Percentiles rank a stretch among this genome's conserved stretches.
Evolutionary conservation across 1,140 invertebrate genomes (phyloP).

Genomic region (Cryptotermes secundus): DNA sequence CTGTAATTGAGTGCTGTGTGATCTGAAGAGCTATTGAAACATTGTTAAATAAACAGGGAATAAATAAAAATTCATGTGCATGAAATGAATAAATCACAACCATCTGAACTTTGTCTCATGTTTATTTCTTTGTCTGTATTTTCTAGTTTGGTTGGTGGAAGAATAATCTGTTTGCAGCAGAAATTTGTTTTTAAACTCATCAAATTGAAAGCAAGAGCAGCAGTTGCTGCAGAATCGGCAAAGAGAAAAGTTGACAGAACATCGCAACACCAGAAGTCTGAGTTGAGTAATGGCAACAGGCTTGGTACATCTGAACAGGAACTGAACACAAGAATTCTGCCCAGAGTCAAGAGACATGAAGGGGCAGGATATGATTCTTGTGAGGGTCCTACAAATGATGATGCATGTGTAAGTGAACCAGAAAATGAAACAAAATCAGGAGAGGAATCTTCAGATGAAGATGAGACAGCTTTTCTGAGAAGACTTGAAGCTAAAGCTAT

Average conservation of each 20-base stretch:
- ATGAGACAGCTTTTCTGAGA: no score
- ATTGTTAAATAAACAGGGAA: no score
- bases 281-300: background rate
- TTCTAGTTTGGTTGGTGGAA: background rate
- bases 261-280: background rate
- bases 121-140: background rate
- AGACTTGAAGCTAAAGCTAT: no score
- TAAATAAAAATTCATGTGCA: no score
- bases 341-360: no score
- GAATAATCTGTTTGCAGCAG: background rate
- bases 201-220: background rate
- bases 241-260: background rate
- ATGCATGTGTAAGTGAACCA: background rate
- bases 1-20: no score
- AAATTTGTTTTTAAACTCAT: background rate
- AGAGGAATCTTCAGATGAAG: no score
- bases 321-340: no score
- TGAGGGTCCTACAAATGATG: background rate
- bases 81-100: no score
- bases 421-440: background rate
- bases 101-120: no score
- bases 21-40: no score
- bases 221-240: background rate
- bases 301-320: background rate
- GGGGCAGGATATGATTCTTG: no score